Conservation (phyloP, 2,888 invertebrate species). For the Polylopha cassiicola region DNA sequence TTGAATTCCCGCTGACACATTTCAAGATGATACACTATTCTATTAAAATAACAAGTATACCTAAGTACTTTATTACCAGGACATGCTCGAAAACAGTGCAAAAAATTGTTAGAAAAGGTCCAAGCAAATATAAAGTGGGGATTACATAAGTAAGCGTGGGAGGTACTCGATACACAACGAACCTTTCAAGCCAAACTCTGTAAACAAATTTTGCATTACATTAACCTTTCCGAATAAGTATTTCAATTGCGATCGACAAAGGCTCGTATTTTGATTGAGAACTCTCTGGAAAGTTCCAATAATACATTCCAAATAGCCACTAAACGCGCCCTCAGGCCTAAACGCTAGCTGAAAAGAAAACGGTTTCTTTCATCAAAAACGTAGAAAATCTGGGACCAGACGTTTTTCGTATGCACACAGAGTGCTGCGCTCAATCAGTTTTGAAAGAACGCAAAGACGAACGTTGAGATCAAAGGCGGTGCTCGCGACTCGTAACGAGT, state of each 20-base stretch:
- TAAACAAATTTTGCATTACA: conserved; percentile 1
- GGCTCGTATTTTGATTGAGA: conserved; percentile 8
- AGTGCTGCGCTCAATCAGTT: conserved; percentile 70
- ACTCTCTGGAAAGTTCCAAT: conserved; percentile 11
- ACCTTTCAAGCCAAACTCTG: too few species aligned
- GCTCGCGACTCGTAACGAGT: conserved; percentile 45
- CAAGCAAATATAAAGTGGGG: too few species aligned
- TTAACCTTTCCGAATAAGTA: conserved; percentile 10
- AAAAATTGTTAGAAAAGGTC: too few species aligned
- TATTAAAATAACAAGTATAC: too few species aligned
- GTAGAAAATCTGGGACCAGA: conserved; percentile 51
- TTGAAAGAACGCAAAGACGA: conserved; percentile 60
- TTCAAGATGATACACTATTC: too few species aligned
- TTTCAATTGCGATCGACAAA: conserved; percentile 15
- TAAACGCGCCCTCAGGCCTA: conserved; percentile 24
- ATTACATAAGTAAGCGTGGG: too few species aligned
- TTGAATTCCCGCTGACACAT: too few species aligned
- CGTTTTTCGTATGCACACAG: conserved; percentile 69
- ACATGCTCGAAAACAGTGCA: too few species aligned
- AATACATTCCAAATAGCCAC: conserved; percentile 20
- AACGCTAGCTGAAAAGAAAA: conserved; percentile 38
- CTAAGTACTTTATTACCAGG: too few species aligned
- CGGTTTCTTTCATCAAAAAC: conserved; percentile 50
- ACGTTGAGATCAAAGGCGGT: conserved; percentile 59
- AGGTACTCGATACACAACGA: too few species aligned